Base-by-base conservation (phyloP, 2,113 vertebrate species). In the Platysteira castanea region DNA sequence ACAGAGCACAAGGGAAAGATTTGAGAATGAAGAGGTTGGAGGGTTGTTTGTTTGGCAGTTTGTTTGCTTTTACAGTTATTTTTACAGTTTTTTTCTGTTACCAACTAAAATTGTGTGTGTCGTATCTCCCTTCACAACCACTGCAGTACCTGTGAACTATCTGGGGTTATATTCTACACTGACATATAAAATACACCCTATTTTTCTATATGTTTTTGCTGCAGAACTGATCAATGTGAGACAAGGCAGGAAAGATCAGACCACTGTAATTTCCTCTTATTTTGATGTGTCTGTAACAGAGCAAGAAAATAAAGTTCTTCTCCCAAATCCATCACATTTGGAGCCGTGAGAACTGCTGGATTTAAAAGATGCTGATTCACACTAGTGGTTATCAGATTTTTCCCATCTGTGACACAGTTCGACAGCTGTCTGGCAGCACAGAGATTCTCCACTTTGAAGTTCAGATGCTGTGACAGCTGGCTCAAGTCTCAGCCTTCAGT, bases 401-500 rank as follows among this genome's bases (percentile, higher is more conserved):
- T 75, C 24, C 5, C 6, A 82, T 75, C 60, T 82, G 41, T 91
- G 90, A 49, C 47, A 75, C 33, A 92, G 65, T 85, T 42, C 13
- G 19, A 77, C 44, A 46, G 73, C 93, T 84, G 84, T 26, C 57
- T 59, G n/a, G 90, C 92, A 97, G 90, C 17, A 15, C 80, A 96
- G 92, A 88, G 79, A 84, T 69, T 52, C 88, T 67, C 77, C 73
- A 76, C 79, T 73, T 73, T 26, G 47, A 57, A 83, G 67, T 24
- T 90, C 85, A 94, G 60, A 78, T 46, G 70, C 69, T 78, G 44
- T 65, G 91, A 93, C 60, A 95, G 75, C 22, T 11, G 0, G 15
- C 30, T 80, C 56, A 78, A 93, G 81, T 22, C 75, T 95, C 91
- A 95, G 82, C 93, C 93, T 75, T 33, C 70, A 77, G 67, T 30